Conservation (phyloP, 1,140 invertebrate species). For the Magallana angulata region DNA sequence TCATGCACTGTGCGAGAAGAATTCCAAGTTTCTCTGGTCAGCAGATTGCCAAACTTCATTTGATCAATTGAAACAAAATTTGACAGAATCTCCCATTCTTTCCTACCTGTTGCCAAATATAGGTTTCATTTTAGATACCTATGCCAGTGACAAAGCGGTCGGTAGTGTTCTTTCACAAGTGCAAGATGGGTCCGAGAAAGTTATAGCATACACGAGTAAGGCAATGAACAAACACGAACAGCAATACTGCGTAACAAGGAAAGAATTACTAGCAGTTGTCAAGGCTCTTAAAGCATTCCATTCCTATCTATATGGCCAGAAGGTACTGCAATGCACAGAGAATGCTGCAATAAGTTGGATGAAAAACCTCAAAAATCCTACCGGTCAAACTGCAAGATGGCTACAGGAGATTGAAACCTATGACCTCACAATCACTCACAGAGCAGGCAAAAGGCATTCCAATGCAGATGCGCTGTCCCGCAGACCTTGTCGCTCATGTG, state of each 20-base stretch:
- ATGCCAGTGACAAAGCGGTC: no score
- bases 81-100: no score
- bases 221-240: background rate
- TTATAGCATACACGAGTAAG: background rate
- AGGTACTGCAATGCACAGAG: constrained; percentile 63
- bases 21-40: no score
- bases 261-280: background rate
- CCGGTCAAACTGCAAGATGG: constrained; percentile 68
- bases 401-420: constrained; percentile 64
- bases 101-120: no score
- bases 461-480: constrained; percentile 69
- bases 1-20: no score
- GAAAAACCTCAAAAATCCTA: constrained; percentile 58
- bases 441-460: constrained; percentile 62
- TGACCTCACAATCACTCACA: constrained; percentile 64
- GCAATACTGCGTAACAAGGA: constrained; percentile 29
- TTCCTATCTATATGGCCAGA: constrained; percentile 32
- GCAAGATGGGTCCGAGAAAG: background rate
- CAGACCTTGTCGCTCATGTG: constrained; percentile 52
- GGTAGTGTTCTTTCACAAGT: no score
- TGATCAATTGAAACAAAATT: no score
- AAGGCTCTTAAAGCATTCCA: no score
- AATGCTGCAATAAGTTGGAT: constrained; percentile 69
- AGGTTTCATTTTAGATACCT: no score
- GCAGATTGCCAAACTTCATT: no score